These are phyloP conservation scores for Odontomachus brunneus DNA, from an alignment of 1,140 invertebrate species.

Conservation along the genomic window DNA sequence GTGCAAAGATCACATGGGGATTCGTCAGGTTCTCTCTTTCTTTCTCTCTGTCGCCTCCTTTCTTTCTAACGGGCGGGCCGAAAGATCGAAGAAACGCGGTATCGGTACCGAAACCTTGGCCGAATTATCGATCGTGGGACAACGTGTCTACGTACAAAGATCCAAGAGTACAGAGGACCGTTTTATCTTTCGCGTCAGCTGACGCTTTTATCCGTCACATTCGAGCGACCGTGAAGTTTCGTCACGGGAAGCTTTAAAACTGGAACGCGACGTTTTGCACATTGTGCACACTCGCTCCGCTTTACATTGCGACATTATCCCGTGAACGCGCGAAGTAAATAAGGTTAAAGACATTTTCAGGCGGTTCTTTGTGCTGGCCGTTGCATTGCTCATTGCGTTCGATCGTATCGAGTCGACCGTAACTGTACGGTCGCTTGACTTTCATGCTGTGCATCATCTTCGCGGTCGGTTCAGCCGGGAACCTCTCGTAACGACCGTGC, in stretches of 20 bases:
- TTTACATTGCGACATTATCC: no score
- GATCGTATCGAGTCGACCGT: conserved; percentile 3
- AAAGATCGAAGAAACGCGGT: background rate
- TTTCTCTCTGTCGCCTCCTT: no score
- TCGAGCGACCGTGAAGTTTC: background rate
- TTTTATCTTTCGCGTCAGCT: conserved; percentile 24
- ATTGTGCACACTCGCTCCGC: no score
- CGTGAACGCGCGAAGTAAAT: conserved; percentile 19
- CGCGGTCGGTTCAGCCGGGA: conserved; percentile 41
- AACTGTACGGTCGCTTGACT: conserved; percentile 36
- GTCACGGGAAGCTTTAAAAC: background rate
- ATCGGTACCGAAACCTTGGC: conserved; percentile 44
- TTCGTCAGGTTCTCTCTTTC: no score
- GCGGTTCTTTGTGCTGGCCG: conserved; percentile 8
- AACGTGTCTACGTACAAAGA: conserved; percentile 10
- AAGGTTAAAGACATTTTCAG: conserved; percentile 8
- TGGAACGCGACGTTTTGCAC: background rate
- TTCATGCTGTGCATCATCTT: conserved; percentile 20
- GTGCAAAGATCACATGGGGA: no score
- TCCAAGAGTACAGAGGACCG: background rate
- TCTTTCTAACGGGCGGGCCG: no score
- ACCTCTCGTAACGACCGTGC: conserved; percentile 23
- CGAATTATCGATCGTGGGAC: conserved; percentile 49
- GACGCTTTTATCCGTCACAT: conserved; percentile 13
- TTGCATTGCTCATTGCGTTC: conserved; percentile 15